Evolutionary conservation across 2,888 invertebrate species (phyloP).

Genomic region (Electrophaes corylata): DNA sequence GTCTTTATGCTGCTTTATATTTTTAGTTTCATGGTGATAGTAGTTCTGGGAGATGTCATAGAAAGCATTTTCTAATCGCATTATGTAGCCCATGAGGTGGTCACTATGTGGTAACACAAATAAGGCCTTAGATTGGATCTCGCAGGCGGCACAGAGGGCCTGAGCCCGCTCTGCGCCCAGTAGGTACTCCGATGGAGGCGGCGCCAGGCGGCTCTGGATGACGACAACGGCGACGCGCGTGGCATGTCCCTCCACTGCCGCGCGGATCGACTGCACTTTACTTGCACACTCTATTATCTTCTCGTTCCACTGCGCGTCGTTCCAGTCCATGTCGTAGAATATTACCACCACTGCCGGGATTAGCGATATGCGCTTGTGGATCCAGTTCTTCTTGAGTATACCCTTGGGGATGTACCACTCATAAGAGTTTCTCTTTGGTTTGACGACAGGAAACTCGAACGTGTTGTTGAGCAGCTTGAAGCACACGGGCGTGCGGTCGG

Average conservation of each 20-base stretch:
- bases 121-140: constrained; percentile 95
- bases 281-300: constrained; percentile 97
- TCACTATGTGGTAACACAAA: constrained; percentile 97
- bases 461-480: constrained; percentile 92
- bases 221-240: constrained; percentile 94
- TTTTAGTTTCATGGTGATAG: constrained; percentile 94
- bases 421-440: constrained; percentile 94
- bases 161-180: constrained; percentile 95
- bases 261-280: constrained; percentile 92
- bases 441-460: constrained; percentile 94
- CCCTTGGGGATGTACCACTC: constrained; percentile 98
- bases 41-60: constrained; percentile 96
- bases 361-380: constrained; percentile 94
- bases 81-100: constrained; percentile 90
- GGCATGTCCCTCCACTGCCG: constrained; percentile 88
- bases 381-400: constrained; percentile 97
- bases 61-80: constrained; percentile 95
- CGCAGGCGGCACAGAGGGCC: constrained; percentile 95
- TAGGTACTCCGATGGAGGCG: constrained; percentile 92
- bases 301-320: constrained; percentile 96
- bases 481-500: constrained; percentile 92
- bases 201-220: constrained; percentile 92
- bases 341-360: constrained; percentile 97
- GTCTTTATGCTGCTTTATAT: constrained; percentile 94
- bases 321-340: constrained; percentile 99